Conservation (phyloP, 2,888 invertebrate genomes). For the Protophormia terraenovae region DNA sequence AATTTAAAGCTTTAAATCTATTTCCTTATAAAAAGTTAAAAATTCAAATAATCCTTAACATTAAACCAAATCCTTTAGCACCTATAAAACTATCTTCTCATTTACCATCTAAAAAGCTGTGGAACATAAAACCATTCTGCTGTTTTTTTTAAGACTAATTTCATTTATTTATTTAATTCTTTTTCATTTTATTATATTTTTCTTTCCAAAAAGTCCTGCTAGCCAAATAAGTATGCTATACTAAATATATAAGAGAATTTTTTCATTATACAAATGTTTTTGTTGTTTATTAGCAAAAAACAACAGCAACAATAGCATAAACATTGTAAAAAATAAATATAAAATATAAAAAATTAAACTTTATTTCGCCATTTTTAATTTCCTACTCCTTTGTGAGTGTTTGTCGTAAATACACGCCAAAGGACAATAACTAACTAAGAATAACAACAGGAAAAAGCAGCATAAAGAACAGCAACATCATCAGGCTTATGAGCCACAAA, state of each 20-base stretch:
- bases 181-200: not conserved
- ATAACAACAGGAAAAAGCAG: not conserved
- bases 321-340: constrained; percentile 11
- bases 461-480: constrained; percentile 19
- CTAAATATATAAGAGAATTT: not conserved
- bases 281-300: constrained; percentile 14
- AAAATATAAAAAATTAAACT: constrained; percentile 73
- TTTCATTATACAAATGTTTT: not conserved
- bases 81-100: not conserved
- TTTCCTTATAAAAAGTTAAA: too few relatives aligned
- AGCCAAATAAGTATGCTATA: constrained; percentile 32
- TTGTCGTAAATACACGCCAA: constrained; percentile 79
- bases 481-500: constrained; percentile 39
- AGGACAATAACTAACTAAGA: constrained; percentile 78
- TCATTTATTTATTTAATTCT: constrained; percentile 42
- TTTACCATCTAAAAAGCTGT: not conserved
- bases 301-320: constrained; percentile 27
- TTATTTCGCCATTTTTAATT: constrained; percentile 81
- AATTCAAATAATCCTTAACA: not conserved
- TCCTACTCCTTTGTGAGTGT: constrained; percentile 78
- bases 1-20: too few relatives aligned
- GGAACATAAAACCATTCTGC: not conserved
- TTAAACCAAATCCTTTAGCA: not conserved
- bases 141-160: constrained; percentile 51
- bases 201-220: too few relatives aligned